A percentile compares a stretch with the other conserved stretches of the same genome.
Evolutionary conservation across 2,888 invertebrate genomes (phyloP).

Genomic region (Desoria tigrina): DNA sequence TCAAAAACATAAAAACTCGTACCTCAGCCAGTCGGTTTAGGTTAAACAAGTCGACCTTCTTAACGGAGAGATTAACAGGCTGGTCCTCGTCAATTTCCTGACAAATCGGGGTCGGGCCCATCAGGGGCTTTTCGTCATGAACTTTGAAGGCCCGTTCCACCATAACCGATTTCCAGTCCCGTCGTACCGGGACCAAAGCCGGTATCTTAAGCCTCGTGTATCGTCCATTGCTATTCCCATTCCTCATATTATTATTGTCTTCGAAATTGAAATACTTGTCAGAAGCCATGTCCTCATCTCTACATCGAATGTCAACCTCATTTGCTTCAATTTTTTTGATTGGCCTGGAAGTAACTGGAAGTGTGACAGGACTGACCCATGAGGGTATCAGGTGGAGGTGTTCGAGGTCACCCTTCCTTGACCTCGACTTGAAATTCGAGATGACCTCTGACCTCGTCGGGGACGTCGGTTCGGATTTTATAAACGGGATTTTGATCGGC

Average conservation of each 20-base stretch:
- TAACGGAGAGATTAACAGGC: constrained; percentile 51
- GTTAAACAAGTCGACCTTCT: constrained; percentile 66
- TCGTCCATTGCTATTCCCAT: too few relatives aligned
- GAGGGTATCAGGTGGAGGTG: not conserved
- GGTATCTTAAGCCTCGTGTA: not conserved
- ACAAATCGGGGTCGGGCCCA: not conserved
- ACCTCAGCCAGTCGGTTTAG: constrained; percentile 71
- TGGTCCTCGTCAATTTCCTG: constrained; percentile 32
- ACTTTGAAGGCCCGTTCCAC: not conserved
- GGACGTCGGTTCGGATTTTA: too few relatives aligned
- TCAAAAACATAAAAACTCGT: too few relatives aligned
- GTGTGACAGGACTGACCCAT: too few relatives aligned
- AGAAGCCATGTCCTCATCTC: not conserved
- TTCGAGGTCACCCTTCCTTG: constrained; percentile 12
- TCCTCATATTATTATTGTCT: too few relatives aligned
- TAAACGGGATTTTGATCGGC: too few relatives aligned
- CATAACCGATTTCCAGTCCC: not conserved
- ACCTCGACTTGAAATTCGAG: constrained; percentile 16
- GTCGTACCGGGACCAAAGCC: not conserved
- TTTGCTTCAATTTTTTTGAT: not conserved
- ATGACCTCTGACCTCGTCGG: too few relatives aligned
- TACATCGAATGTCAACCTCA: not conserved
- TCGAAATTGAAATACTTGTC: too few relatives aligned
- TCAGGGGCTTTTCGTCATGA: not conserved
- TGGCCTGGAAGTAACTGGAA: too few relatives aligned